Base-by-base conservation (phyloP, 2,888 invertebrate species). In the Cristatella mucedo region DNA sequence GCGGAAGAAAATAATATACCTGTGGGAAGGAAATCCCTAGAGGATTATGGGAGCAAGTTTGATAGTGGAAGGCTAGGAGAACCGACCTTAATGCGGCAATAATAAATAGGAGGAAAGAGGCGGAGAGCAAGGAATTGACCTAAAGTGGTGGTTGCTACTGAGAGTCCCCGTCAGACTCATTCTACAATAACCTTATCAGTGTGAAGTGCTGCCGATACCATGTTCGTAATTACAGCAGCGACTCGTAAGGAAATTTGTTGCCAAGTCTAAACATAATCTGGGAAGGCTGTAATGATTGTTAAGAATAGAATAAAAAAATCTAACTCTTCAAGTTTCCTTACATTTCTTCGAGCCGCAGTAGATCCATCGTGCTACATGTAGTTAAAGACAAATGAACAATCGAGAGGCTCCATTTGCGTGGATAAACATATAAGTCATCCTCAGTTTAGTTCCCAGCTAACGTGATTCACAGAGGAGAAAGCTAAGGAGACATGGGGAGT, bases 191-290 rank as follows among this genome's bases (percentile, higher is more conserved):
- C 61, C 42, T 56, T 63, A 11, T 78, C 79, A 66, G 79, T 53
- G 49, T 75, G 77, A 0, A 80, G 79, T 7, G 80, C 73, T 2
- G 77, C 77, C 0, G 80, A 79, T 45, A 80, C 44, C 52, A 81
- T 52, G 56, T 78, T 33, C 4, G 33, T 33, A 33, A 33, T 33
- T 18, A 33, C 33, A 4, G 33, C 79, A 0, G 79, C 78, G 2
- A 78, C 78, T 73, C 80, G 80, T 61, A 77, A 80, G 1, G 78
- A 80, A 73, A 81, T 81, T 76, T 81, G 79, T 5, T 79, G 79
- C 66, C 80, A 80, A 1, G 78, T 78, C 54, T 80, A 47, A 0
- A 80, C 77, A 69, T 82, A 82, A 0, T 80, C 80, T 71, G 80
- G 68, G 62, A 82, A 82, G 18, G 78, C 78, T 34, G 78, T 76